Conservation (phyloP, 2,888 invertebrate species). For the Cataglyphis rosenhaueri region DNA sequence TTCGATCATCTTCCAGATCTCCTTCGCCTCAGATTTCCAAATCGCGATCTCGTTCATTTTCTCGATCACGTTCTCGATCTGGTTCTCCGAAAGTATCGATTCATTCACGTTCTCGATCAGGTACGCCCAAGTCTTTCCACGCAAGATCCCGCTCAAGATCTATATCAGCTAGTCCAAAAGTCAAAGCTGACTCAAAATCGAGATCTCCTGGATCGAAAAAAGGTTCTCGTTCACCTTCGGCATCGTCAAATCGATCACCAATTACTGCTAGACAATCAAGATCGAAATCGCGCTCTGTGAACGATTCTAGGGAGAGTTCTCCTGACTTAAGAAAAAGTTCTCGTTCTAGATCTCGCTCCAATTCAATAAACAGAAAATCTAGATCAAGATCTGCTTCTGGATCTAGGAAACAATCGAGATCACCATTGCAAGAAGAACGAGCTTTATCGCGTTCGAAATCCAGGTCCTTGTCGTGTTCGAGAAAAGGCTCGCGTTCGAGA, state of each 20-base stretch:
- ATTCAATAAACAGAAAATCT: conserved; percentile 52
- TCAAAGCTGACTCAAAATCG: conserved; percentile 25
- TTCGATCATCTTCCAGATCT: conserved; percentile 78
- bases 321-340: conserved; percentile 57
- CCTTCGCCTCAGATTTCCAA: conserved; percentile 73
- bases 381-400: conserved; percentile 72
- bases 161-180: conserved; percentile 43
- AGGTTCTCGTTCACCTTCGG: conserved; percentile 54
- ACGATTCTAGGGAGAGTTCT: conserved; percentile 33
- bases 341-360: conserved; percentile 53
- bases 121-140: conserved; percentile 73
- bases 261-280: conserved; percentile 58
- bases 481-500: conserved; percentile 68
- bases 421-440: conserved; percentile 63
- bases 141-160: conserved; percentile 73
- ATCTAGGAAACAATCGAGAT: conserved; percentile 71
- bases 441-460: conserved; percentile 71
- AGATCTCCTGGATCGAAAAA: conserved; percentile 68
- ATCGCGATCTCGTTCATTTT: conserved; percentile 71
- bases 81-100: conserved; percentile 65
- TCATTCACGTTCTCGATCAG: conserved; percentile 72
- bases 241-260: conserved; percentile 31
- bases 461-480: conserved; percentile 70
- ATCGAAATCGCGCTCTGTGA: conserved; percentile 64
- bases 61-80: conserved; percentile 74